Percentiles rank a stretch among this genome's conserved stretches.
Evolutionary conservation across 1,140 invertebrate species (phyloP).

Genomic region (Hypsibius dujardini): DNA sequence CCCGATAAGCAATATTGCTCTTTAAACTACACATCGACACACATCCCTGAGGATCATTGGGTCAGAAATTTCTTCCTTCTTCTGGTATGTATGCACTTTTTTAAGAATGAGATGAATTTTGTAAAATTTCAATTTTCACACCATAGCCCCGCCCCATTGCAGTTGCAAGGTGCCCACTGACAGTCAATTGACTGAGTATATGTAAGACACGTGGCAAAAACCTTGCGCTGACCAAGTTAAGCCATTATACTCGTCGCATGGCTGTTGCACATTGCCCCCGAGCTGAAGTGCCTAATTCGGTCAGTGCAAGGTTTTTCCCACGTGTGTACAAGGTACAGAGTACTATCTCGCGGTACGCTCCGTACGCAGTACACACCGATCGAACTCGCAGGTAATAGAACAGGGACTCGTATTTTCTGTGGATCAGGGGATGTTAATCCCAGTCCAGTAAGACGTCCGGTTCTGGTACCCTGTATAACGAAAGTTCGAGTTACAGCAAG

Average conservation of each 20-base stretch:
- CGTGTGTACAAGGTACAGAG: neutral
- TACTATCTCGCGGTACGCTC: neutral
- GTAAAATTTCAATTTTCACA: neutral
- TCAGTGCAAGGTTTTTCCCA: no score
- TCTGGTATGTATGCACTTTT: neutral
- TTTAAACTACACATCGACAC: no score
- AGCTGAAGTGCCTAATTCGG: no score
- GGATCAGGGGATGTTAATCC: neutral
- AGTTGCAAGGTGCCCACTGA: neutral
- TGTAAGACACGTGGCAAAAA: no score
- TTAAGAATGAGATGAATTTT: neutral
- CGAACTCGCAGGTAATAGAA: neutral
- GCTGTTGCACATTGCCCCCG: no score
- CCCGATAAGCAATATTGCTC: neutral
- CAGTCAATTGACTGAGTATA: neutral
- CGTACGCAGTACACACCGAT: neutral
- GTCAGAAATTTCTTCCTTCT: neutral
- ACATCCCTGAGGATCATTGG: no score
- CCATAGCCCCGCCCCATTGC: no score
- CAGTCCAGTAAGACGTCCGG: slow-evolving; percentile 8
- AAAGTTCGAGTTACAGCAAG: neutral
- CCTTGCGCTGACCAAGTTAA: no score
- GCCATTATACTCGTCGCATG: no score
- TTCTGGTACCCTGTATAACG: neutral
- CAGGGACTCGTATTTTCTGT: neutral